A percentile compares a stretch with the other conserved stretches of the same genome.
Conservation (phyloP, 2,888 invertebrate species). For the Apomyelois bistriatella region DNA sequence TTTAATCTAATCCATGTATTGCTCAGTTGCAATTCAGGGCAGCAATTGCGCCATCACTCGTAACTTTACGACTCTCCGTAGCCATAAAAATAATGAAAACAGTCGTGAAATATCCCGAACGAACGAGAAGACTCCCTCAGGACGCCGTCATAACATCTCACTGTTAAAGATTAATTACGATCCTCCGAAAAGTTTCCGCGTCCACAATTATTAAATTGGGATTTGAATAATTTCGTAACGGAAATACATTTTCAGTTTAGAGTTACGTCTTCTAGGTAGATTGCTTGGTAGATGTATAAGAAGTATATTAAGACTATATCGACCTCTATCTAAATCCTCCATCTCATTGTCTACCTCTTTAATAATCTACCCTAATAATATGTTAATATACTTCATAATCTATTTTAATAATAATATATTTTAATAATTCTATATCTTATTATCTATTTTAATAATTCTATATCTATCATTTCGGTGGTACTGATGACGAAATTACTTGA, state of each 20-base stretch:
- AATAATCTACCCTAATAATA: too few species aligned
- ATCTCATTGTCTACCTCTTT: too few species aligned
- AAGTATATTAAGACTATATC: too few species aligned
- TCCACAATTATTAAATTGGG: conserved; percentile 28
- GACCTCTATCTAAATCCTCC: too few species aligned
- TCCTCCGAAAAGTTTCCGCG: conserved; percentile 24
- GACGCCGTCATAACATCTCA: conserved; percentile 8
- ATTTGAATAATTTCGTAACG: conserved; percentile 30
- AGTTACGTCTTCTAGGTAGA: too few species aligned
- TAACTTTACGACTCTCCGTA: conserved; percentile 26
- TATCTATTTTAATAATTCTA: too few species aligned
- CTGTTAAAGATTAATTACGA: conserved; percentile 22
- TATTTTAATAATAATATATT: too few species aligned
- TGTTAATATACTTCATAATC: too few species aligned
- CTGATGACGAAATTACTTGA: too few species aligned
- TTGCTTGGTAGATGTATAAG: too few species aligned
- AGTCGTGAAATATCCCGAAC: conserved; percentile 21
- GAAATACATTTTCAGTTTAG: conserved; percentile 21
- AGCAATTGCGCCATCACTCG: conserved; percentile 13
- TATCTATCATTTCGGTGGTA: too few species aligned
- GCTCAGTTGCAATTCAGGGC: conserved; percentile 11
- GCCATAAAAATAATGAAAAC: conserved; percentile 35
- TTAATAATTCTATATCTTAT: too few species aligned
- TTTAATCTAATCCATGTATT: conserved; percentile 4
- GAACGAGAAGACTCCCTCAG: background rate